A percentile compares a stretch with the other conserved stretches of the same genome.
Evolutionary conservation across 2,113 vertebrate species (phyloP).

Genomic region (Sander vitreus): DNA sequence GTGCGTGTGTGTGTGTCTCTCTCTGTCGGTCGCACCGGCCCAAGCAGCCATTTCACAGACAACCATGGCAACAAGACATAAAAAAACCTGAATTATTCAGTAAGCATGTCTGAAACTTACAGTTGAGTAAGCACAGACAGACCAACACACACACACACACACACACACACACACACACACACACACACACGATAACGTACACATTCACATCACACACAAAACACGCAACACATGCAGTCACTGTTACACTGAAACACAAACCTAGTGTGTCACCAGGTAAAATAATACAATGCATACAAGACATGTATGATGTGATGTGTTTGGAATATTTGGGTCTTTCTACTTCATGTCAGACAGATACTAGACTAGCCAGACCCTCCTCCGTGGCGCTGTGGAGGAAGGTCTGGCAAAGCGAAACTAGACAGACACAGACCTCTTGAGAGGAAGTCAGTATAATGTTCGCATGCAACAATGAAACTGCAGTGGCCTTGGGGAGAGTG

Average conservation of each 20-base stretch:
- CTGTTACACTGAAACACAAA: not conserved
- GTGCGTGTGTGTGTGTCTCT: not conserved
- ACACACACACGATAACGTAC: not conserved
- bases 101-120: conserved; percentile 79
- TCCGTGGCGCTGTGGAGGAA: too few species aligned
- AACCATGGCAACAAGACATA: conserved; percentile 66
- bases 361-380: too few species aligned
- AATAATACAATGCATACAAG: not conserved
- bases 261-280: not conserved
- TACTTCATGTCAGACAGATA: not conserved
- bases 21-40: conserved; percentile 6
- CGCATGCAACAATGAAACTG: conserved; percentile 19
- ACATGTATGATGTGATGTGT: not conserved
- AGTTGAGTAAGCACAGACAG: conserved; percentile 73
- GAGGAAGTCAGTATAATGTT: not conserved
- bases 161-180: conserved; percentile 6
- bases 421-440: not conserved
- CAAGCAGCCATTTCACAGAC: conserved; percentile 38
- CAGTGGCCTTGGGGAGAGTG: not conserved
- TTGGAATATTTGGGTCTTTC: not conserved
- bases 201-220: not conserved
- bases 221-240: not conserved
- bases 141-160: conserved; percentile 17
- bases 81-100: conserved; percentile 81
- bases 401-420: too few species aligned